Evolutionary conservation across 2,888 invertebrate species (phyloP), one percentile per base, ranked within the genome.

Genomic region (Harpagoxenus sublaevis): DNA sequence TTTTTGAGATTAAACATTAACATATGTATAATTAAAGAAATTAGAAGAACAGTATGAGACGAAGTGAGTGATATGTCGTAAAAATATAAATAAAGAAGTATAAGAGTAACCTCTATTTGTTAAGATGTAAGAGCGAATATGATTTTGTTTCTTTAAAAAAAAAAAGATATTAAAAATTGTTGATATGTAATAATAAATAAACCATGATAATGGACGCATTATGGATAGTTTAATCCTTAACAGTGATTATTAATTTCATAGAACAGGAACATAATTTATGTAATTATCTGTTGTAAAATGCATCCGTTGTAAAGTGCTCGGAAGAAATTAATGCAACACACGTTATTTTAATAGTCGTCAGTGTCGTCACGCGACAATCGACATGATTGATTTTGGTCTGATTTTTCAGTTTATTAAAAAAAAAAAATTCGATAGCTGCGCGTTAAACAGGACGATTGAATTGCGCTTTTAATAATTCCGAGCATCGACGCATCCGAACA

Each of bases 391-490:
- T 6, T 60, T 35, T 8, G 35, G 12, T n/a, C 23, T 45, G n/a
- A 79, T 78, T 81, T 71, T 62, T 57, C 39, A 71, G 9, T 35
- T 71, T 39, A 71, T 81, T 28, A 12, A 12, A 39, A 62, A 73
- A 48, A 23, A 60, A 57, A 51, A 35, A 39, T 48, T 55, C 12
- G 12, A 28, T 28, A 31, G 60, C 15, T 57, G 23, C 18, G 35
- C 60, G 48, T 35, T 79, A 81, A 81, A 81, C 55, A 28, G 48
- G 18, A 18, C 60, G 39, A 62, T 71, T 62, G 48, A 60, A 81
- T 62, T 62, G 71, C 28, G 23, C 31, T 71, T 81, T 71, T 60
- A 79, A 79, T 79, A 79, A 71, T 79, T 79, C 23, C 79, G 48
- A 79, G 35, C 79, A 60, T 48, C 63, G 42, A 65, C 53, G 79